Percentiles rank a stretch among this genome's conserved stretches.
Conservation (phyloP, 2,888 invertebrate genomes). For the Ptilodon capucinus region DNA sequence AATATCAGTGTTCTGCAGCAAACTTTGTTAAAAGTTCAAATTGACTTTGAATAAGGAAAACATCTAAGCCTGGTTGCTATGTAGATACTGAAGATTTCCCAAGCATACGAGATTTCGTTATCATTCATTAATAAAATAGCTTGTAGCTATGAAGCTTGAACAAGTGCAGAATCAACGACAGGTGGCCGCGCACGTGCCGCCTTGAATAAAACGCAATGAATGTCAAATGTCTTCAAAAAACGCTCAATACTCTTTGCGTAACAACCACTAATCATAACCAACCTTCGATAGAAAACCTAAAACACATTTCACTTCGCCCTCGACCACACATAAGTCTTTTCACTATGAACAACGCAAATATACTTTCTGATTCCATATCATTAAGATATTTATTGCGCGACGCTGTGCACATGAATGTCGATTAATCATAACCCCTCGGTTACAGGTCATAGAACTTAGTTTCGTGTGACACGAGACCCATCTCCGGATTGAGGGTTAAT, state of each 20-base stretch:
- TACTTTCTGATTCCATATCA: slow-evolving; percentile 82
- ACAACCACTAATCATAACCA: slow-evolving; percentile 27
- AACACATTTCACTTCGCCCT: slow-evolving; percentile 43
- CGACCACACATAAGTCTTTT: slow-evolving; percentile 49
- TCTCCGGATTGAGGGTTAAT: slow-evolving; percentile 61
- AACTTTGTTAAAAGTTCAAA: no score
- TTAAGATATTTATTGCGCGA: slow-evolving; percentile 78
- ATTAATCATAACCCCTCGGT: slow-evolving; percentile 62
- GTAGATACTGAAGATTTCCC: slow-evolving; percentile 1
- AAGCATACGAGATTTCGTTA: slow-evolving; percentile 28
- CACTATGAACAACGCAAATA: slow-evolving; percentile 47
- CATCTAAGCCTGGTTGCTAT: background rate
- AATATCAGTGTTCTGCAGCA: background rate
- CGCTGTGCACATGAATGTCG: slow-evolving; percentile 37
- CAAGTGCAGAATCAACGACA: slow-evolving; percentile 74
- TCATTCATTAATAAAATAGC: slow-evolving; percentile 29
- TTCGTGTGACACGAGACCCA: slow-evolving; percentile 42
- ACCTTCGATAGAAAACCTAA: slow-evolving; percentile 45
- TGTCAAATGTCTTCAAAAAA: slow-evolving; percentile 68
- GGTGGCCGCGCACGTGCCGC: slow-evolving; percentile 78
- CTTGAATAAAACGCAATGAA: slow-evolving; percentile 79
- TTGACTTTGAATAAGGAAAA: no score
- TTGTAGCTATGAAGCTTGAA: slow-evolving; percentile 29
- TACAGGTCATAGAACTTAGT: slow-evolving; percentile 55
- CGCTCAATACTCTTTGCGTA: slow-evolving; percentile 29